Base-by-base conservation (phyloP, 35 echinoderm and acorn worm genomes). In the Lytechinus pictus region DNA sequence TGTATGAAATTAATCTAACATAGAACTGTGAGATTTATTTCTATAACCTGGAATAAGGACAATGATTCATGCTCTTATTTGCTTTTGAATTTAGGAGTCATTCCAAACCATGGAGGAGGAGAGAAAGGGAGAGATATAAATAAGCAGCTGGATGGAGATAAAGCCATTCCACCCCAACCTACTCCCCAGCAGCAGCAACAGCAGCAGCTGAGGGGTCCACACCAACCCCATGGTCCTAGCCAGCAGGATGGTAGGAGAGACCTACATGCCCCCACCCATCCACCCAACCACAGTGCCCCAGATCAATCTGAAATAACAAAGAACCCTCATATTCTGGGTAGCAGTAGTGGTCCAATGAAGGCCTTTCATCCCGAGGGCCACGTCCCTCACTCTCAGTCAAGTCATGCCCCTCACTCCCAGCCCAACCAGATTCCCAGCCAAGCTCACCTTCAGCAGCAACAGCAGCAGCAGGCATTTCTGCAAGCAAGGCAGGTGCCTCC, bases 321-420 rank as follows among this genome's bases (percentile, higher is more conserved):
- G 92, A 33, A 51, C 19, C 94, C 57, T 27, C 92, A 94, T 10
- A 11, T 33, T 54, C 92, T n/a, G 58, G 54, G 58, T 5, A 12
- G 58, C 8, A 8, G 9, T 57, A 54, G 92, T 57, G 92, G 92
- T 93, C 92, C 92, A 10, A 93, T 93, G 92, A 93, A 57, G 92
- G 92, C 92, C 54, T 93, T 93, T 54, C 28, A 54, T 9, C 9
- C 52, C 5, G 92, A 93, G 52, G 13, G 14, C 3, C 92, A 55
- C 27, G 1, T 19, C 52, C 92, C 10, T 10, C 92, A 54, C 53
- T 10, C 10, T 14, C 96, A 97, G 52, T 94, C 27, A 54, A 87
- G 95, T 57, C 96, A 95, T 27, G 55, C 54, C 52, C 96, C 94
- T 6, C 96, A 66, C 27, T 93, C 91, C 94, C 93, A 86, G 52